Percentiles rank a stretch among this genome's conserved stretches.
Evolutionary conservation across 2,113 vertebrate species (phyloP).

Genomic region (Mobula hypostoma): DNA sequence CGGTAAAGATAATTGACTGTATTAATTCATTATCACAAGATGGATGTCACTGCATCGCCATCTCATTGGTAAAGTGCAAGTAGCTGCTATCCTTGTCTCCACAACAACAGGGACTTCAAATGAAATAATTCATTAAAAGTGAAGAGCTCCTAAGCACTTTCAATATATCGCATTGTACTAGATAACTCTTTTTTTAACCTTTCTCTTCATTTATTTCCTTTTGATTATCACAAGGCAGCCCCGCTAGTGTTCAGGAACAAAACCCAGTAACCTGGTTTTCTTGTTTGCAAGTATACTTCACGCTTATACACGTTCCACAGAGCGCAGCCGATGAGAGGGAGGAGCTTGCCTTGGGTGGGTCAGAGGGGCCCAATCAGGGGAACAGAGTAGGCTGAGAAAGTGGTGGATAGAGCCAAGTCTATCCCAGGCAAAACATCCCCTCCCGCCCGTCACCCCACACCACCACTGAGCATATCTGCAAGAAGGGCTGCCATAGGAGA

Average conservation of each 20-base stretch:
- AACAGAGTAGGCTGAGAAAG: not conserved
- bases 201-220: not conserved
- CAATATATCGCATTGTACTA: not conserved
- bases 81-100: not conserved
- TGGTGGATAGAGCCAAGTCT: no score
- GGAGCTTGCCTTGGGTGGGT: not conserved
- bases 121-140: not conserved
- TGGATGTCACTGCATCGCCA: not conserved
- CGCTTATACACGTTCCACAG: not conserved
- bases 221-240: not conserved
- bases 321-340: not conserved
- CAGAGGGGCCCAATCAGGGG: not conserved
- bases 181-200: not conserved
- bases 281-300: not conserved
- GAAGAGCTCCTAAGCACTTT: not conserved
- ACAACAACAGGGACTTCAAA: not conserved
- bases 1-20: not conserved
- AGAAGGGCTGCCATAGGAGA: no score
- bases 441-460: no score
- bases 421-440: no score
- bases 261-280: not conserved
- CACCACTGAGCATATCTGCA: no score
- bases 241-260: not conserved
- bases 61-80: not conserved
- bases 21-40: not conserved